Conservation (phyloP, 2,888 invertebrate species). For the Yponomeuta malinellus region DNA sequence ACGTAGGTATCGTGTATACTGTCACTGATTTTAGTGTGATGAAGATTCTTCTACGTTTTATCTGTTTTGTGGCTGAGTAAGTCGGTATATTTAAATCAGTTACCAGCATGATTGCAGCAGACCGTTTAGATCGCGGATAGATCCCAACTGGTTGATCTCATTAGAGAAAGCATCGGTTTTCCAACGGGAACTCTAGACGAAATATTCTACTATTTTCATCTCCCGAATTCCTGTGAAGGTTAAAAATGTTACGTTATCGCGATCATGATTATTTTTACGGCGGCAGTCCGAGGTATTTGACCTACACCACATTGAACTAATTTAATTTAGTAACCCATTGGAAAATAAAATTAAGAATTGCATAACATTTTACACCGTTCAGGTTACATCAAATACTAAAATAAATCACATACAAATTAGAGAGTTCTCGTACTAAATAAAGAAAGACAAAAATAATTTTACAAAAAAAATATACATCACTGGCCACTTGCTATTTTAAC, state of each 20-base stretch:
- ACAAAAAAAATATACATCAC: no score
- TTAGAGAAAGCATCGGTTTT: not conserved
- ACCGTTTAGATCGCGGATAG: not conserved
- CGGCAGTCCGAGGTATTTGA: constrained; percentile 11
- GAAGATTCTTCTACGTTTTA: no score
- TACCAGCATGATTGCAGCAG: no score
- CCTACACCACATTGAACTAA: not conserved
- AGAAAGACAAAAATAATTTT: no score
- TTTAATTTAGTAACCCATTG: not conserved
- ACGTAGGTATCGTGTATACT: no score
- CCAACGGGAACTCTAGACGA: not conserved
- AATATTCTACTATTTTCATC: not conserved
- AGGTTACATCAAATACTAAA: no score
- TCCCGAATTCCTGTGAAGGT: not conserved
- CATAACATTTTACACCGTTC: not conserved
- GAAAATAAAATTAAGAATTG: not conserved
- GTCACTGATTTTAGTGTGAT: no score
- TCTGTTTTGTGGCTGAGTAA: not conserved
- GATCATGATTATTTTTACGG: constrained; percentile 7
- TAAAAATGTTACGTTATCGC: not conserved
- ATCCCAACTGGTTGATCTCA: not conserved
- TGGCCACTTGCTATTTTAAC: no score
- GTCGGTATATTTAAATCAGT: not conserved
- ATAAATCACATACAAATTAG: no score
- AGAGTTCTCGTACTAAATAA: no score